Conservation (phyloP, 2,113 vertebrate species). For the Anoura caudifer region DNA sequence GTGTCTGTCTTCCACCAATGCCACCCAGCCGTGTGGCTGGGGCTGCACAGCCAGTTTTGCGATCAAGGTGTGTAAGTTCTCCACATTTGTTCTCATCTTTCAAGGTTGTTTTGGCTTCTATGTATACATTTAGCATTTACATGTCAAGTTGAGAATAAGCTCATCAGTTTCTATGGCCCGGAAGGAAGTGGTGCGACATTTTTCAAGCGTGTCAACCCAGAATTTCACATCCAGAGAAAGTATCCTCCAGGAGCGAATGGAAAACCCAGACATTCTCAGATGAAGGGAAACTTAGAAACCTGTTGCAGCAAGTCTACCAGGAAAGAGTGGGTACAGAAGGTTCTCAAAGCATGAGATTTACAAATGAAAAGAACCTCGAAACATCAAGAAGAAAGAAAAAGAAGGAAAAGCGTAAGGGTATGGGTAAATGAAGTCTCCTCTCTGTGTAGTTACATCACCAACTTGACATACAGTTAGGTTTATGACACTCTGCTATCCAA, state of each 20-base stretch:
- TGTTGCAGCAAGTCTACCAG: neutral
- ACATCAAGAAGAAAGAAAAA: neutral
- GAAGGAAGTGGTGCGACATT: neutral
- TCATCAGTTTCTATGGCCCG: neutral
- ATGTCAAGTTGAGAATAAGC: neutral
- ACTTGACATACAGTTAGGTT: neutral
- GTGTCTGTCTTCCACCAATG: neutral
- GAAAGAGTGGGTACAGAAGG: neutral
- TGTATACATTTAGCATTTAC: neutral
- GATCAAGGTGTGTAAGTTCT: neutral
- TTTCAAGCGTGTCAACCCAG: neutral
- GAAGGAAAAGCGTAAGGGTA: neutral
- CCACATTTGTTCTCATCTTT: neutral
- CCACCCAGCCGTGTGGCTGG: neutral
- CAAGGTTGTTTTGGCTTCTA: neutral
- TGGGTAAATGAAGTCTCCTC: neutral
- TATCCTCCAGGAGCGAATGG: neutral
- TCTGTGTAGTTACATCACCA: neutral
- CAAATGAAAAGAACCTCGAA: neutral
- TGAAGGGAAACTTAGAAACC: neutral
- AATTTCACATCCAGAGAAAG: neutral
- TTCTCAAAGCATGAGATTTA: neutral
- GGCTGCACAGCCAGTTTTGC: neutral
- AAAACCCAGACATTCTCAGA: neutral
- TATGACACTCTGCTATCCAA: neutral